Evolutionary conservation across 2,888 invertebrate species (phyloP).

Genomic region (Neoaliturus tenellus): DNA sequence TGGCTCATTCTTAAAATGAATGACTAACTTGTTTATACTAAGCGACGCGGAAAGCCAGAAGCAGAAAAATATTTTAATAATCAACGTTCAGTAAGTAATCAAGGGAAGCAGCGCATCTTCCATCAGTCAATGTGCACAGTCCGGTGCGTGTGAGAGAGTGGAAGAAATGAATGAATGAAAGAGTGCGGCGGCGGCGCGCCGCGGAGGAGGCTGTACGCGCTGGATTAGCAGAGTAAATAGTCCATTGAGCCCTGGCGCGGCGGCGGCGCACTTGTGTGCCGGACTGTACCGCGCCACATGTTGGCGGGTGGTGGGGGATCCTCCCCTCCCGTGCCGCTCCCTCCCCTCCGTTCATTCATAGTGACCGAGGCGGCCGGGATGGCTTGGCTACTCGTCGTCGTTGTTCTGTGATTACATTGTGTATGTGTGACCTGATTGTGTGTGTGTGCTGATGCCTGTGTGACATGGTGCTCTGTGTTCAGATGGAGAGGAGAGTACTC

Average conservation of each 20-base stretch:
- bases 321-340: constrained; percentile 18
- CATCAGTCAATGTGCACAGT: too few relatives aligned
- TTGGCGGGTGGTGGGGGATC: constrained; percentile 6
- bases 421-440: background rate
- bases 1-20: too few relatives aligned
- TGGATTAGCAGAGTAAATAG: constrained; percentile 46
- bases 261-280: background rate
- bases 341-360: constrained; percentile 25
- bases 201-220: constrained; percentile 28
- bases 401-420: constrained; percentile 1
- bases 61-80: too few relatives aligned
- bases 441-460: background rate
- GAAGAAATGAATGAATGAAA: constrained; percentile 4
- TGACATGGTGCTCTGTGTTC: constrained; percentile 31
- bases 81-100: too few relatives aligned
- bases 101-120: too few relatives aligned
- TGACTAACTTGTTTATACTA: too few relatives aligned
- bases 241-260: constrained; percentile 38
- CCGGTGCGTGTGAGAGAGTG: background rate
- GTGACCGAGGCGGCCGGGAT: constrained; percentile 14
- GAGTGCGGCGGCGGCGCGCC: background rate
- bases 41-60: too few relatives aligned
- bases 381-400: background rate
- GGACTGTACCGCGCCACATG: constrained; percentile 41
- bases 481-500: constrained; percentile 43